phyloP scores from a whole-genome alignment of 1,140 invertebrate genomes.

The Brachionus rotundiformis region DNA sequence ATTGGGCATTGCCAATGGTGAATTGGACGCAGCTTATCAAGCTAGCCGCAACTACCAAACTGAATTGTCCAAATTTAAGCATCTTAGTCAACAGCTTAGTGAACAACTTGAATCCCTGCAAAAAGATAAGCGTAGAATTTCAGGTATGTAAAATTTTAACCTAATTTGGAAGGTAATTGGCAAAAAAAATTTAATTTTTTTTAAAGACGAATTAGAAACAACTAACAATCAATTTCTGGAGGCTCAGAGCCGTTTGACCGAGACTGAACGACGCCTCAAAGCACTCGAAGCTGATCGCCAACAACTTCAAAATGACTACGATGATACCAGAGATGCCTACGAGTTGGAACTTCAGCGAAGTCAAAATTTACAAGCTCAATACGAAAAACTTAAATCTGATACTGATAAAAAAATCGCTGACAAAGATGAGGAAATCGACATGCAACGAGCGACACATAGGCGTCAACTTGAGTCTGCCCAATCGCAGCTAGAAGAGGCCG shows the following conservation, averaged over 20 bases:
- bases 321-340: constrained; percentile 18
- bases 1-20: constrained; percentile 27
- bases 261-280: constrained; percentile 21
- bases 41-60: constrained; percentile 29
- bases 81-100: constrained; percentile 29
- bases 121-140: constrained; percentile 44
- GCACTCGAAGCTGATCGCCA: constrained; percentile 45
- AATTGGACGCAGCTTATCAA: constrained; percentile 47
- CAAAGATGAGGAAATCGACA: constrained; percentile 49
- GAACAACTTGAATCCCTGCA: constrained; percentile 33
- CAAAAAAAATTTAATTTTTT: not conserved
- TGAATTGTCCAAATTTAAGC: constrained; percentile 39
- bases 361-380: constrained; percentile 17
- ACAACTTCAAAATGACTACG: not conserved
- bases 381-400: constrained; percentile 30
- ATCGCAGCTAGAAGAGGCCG: constrained; percentile 46
- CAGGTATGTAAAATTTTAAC: not conserved
- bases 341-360: constrained; percentile 10
- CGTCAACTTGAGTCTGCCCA: constrained; percentile 42
- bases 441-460: not conserved
- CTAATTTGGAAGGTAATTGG: too few species aligned
- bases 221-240: constrained; percentile 35
- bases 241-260: not conserved
- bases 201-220: constrained; percentile 40
- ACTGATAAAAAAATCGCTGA: constrained; percentile 43